phyloP scores from a whole-genome alignment of 2,113 vertebrate genomes.

The Apteryx mantelli region DNA sequence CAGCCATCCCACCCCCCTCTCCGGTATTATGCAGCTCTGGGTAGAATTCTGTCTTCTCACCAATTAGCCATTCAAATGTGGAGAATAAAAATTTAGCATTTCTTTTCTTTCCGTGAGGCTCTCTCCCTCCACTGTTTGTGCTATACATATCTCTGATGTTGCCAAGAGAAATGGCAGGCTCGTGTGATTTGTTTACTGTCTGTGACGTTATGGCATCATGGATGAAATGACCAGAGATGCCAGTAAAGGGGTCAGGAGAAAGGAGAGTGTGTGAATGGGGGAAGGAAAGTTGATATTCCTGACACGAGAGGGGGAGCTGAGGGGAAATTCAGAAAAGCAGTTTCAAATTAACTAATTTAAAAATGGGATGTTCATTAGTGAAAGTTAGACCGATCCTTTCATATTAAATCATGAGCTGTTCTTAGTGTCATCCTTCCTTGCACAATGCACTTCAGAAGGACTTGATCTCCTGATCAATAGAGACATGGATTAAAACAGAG shows the following conservation, averaged over 20 bases:
- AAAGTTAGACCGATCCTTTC: background rate
- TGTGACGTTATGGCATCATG: background rate
- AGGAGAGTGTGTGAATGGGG: background rate
- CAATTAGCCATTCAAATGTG: background rate
- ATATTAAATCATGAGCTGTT: background rate
- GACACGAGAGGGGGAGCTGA: background rate
- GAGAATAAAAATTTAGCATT: background rate
- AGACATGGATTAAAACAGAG: background rate
- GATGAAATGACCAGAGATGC: background rate
- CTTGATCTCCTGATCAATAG: conserved; percentile 5
- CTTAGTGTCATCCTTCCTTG: background rate
- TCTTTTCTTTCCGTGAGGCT: background rate
- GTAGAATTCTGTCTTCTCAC: background rate
- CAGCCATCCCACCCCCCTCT: background rate
- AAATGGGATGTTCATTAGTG: background rate
- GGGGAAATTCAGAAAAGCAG: background rate
- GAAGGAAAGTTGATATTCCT: background rate
- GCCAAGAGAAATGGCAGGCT: background rate
- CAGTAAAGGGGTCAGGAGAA: background rate
- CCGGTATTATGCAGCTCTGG: accelerated
- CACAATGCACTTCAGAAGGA: background rate
- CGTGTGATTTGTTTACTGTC: background rate
- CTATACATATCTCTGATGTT: background rate
- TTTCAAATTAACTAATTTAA: background rate
- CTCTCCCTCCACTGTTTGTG: background rate